Evolutionary conservation across 2,888 invertebrate species (phyloP), one percentile per base, ranked within the genome.

Genomic region (Tineola bisselliella): DNA sequence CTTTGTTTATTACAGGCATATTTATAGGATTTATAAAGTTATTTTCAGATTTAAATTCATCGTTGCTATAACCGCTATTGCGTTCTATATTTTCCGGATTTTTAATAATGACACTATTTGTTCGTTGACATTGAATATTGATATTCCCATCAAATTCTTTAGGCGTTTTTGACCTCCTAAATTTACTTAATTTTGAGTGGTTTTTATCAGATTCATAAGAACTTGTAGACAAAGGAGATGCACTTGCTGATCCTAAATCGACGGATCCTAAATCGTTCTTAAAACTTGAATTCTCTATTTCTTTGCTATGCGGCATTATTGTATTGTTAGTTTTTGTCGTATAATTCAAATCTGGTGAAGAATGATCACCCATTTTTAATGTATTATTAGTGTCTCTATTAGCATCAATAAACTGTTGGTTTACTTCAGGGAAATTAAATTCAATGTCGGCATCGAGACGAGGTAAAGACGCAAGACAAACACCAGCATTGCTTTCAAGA

Each of bases 381-480:
- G 12, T 13, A 33, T 15, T 58, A 13, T 60, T n/a, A 12, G 48
- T 12, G 19, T 79, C 81, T 59, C 67, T 84, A 69, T 84, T 86
- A 52, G 81, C 86, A 73, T 84, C 80, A 52, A 87, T 83, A 66
- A 87, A 87, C 66, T 87, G 87, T 71, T 87, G 86, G 66, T 87
- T 87, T 11, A 87, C 84, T 79, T 87, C 87, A 52, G 86, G 81
- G 65, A 87, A 86, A 68, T 76, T 83, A 59, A 87, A 74, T 68
- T 87, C 87, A 64, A 86, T 83, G 65, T 87, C 86, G 73, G 83
- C 84, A 67, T 87, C 87, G 44, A 87, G 70, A 66, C 78, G 74
- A 11, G 87, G 87, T 61, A 87, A 69, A 52, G 86, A 87, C 54
- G 84, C 83, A 63, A 86, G 70, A 67, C 84, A 83, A 63, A 86